A percentile compares a stretch with the other conserved stretches of the same genome.
Conservation (phyloP, 2,888 invertebrate species). For the Drosophila koepferae region DNA sequence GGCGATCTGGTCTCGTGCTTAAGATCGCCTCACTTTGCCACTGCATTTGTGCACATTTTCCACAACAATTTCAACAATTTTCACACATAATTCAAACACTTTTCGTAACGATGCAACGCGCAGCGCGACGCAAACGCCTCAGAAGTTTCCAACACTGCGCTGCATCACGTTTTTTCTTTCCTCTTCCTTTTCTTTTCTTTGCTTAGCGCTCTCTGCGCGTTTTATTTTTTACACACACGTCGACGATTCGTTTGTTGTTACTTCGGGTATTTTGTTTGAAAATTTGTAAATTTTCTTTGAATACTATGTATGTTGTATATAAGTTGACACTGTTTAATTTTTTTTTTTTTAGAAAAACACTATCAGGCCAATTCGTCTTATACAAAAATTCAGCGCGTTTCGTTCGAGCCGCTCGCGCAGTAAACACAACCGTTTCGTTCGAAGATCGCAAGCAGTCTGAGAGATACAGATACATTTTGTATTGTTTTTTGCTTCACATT, state of each 20-base stretch:
- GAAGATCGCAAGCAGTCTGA: constrained; percentile 83
- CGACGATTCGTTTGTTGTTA: constrained; percentile 42
- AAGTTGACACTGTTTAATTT: constrained; percentile 37
- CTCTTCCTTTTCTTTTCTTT: constrained; percentile 31
- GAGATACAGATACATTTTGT: constrained; percentile 49
- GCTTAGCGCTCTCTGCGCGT: constrained; percentile 40
- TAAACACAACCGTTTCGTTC: constrained; percentile 75
- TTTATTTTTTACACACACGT: constrained; percentile 57
- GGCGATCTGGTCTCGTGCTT: constrained; percentile 42
- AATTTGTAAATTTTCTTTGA: constrained; percentile 34
- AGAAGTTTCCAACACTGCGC: constrained; percentile 43
- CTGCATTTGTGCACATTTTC: constrained; percentile 60
- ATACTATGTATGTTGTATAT: constrained; percentile 26
- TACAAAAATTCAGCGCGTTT: constrained; percentile 58
- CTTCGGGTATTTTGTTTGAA: constrained; percentile 39
- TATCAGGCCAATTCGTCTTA: constrained; percentile 43
- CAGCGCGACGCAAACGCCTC: constrained; percentile 52
- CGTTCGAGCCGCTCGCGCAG: constrained; percentile 50
- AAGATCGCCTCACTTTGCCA: constrained; percentile 44
- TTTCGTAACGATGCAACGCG: constrained; percentile 25
- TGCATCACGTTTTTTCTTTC: constrained; percentile 73
- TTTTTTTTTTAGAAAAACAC: constrained; percentile 34
- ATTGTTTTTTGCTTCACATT: constrained; percentile 27
- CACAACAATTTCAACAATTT: constrained; percentile 65
- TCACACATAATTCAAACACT: constrained; percentile 67